phyloP scores from a whole-genome alignment of 2,113 vertebrate genomes.

The Cranoglanis bouderius region DNA sequence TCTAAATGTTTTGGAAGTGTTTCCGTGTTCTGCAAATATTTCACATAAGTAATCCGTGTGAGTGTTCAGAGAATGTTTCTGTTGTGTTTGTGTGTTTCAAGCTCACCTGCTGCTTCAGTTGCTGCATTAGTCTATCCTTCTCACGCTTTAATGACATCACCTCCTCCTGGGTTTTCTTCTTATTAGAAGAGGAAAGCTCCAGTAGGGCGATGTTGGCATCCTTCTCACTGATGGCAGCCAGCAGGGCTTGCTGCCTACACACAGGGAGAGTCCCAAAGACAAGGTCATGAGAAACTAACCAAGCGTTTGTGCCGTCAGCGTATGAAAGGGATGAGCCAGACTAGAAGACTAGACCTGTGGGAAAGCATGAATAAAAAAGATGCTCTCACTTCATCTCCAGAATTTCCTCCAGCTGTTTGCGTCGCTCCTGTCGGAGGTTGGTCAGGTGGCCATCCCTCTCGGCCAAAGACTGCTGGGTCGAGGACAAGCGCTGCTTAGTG shows the following conservation, averaged over 20 bases:
- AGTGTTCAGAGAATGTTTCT: not conserved
- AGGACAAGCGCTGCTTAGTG: conserved; percentile 93
- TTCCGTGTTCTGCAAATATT: not conserved
- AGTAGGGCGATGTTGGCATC: conserved; percentile 98
- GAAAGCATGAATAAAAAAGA: not conserved
- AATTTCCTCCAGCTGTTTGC: conserved; percentile 97
- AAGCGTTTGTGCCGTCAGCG: not conserved
- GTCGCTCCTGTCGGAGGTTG: conserved; percentile 90
- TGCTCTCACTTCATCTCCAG: conserved; percentile 97
- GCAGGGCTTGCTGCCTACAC: conserved; percentile 91
- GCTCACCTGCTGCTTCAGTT: conserved; percentile 96
- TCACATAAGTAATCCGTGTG: not conserved
- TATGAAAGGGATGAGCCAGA: not conserved
- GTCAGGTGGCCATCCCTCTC: conserved; percentile 93
- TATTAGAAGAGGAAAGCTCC: conserved; percentile 96
- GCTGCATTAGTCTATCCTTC: conserved; percentile 95
- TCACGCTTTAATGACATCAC: conserved; percentile 93
- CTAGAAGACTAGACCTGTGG: not conserved
- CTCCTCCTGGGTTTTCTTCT: conserved; percentile 99
- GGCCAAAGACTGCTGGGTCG: conserved; percentile 93
- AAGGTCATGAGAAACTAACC: not conserved
- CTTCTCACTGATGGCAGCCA: conserved; percentile 99
- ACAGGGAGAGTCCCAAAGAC: not conserved
- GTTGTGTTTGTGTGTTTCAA: not conserved
- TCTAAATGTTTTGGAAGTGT: not conserved